Evolutionary conservation across 2,113 vertebrate genomes (phyloP), one percentile per base, ranked within the genome.

Genomic region (Misgurnus mizolepis): DNA sequence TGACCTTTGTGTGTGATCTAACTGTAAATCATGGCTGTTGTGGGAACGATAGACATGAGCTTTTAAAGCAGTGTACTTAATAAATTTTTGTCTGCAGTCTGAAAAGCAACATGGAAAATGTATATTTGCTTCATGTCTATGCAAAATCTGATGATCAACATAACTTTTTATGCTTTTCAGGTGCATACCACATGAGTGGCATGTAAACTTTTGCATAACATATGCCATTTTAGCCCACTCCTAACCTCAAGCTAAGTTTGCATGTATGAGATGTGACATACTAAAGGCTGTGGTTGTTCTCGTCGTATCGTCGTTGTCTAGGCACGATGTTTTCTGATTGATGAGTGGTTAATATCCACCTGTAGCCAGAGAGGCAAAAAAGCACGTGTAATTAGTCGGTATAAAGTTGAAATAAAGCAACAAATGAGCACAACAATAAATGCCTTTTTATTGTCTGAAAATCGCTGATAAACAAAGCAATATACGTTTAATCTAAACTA

Each of bases 21-120:
- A 49, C 11, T 72, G 68, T 50, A 18, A 58, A 66, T 27, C 50
- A 43, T n/a, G 61, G 58, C 49, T 78, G 34, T 62, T 79, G 41
- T 70, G 77, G 55, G 41, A 68, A 70, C 43, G 67, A 62, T 71
- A 71, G 67, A 79, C 56, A 71, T 79, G 78, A n/a, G 78, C 67
- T 79, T 71, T 79, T 61, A 79, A 79, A 45, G 78, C 78, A 64
- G n/a, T 50, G 56, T 70, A 71, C 56, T 71, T 79, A 2, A 14
- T 64, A 22, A 53, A 67, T 67, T 66, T 77, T 55, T 67, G 61
- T 66, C 67, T 65, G 56, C 79, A 74, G 7, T 80, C 17, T 53
- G 49, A 41, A 80, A 80, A 73, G 41, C 50, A 80, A 74, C 61
- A 75, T 66, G 49, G 67, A 79, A 22, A 79, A 8, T 17, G 11